phyloP scores from a whole-genome alignment of 2,797 vertebrate species.

The Sylvilagus floridanus region DNA sequence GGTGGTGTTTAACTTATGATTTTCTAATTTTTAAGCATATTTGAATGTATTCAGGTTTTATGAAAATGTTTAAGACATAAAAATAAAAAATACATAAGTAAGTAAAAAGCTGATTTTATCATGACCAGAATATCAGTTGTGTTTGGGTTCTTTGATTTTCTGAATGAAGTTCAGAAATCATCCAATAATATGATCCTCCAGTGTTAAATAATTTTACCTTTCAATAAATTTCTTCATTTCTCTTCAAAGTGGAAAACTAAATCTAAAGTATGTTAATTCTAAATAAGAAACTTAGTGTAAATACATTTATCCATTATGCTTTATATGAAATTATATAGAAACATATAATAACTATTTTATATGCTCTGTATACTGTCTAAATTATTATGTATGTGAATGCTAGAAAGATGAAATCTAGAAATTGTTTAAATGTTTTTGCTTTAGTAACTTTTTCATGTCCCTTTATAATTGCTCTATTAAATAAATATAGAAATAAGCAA shows the following conservation, averaged over 20 bases:
- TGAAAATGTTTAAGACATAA: not conserved
- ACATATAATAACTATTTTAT: conserved; percentile 47
- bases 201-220: conserved; percentile 1
- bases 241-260: conserved; percentile 21
- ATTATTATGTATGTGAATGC: not conserved
- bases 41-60: conserved; percentile 36
- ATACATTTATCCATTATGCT: conserved; percentile 38
- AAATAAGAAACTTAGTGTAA: conserved; percentile 16
- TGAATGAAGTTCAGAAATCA: conserved; percentile 1
- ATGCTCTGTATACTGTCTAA: not conserved
- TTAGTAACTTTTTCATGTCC: not conserved
- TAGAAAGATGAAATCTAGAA: not conserved
- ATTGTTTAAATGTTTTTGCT: conserved; percentile 46
- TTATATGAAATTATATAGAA: conserved; percentile 38
- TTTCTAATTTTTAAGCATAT: conserved; percentile 20
- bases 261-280: not conserved
- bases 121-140: not conserved
- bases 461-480: conserved; percentile 48
- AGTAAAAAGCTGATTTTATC: not conserved
- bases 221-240: not conserved
- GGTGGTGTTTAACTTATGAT: not conserved
- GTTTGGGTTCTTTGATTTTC: not conserved
- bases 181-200: not conserved
- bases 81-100: conserved; percentile 12
- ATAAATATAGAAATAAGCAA: conserved; percentile 49